Evolutionary conservation across 2,113 vertebrate species (phyloP).

Genomic region (Misgurnus anguillicaudatus): DNA sequence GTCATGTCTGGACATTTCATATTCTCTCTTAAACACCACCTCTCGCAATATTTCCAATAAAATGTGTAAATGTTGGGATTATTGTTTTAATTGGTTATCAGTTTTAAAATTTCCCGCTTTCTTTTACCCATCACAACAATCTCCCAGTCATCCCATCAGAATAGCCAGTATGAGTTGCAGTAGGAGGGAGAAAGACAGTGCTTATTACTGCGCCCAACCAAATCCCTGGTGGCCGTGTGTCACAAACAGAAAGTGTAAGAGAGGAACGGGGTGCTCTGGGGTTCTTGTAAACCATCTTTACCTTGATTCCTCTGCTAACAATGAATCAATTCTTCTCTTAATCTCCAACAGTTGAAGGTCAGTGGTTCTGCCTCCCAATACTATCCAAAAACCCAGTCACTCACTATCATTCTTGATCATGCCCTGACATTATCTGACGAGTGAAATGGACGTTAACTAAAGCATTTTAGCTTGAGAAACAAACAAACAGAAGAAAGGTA

Average conservation of each 20-base stretch:
- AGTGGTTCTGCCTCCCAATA: neutral
- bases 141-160: neutral
- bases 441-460: neutral
- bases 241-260: neutral
- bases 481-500: too few relatives aligned
- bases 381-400: neutral
- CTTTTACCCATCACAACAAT: too few relatives aligned
- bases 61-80: too few relatives aligned
- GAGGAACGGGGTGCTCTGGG: conserved; percentile 7
- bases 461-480: too few relatives aligned
- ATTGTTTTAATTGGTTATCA: too few relatives aligned
- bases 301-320: neutral
- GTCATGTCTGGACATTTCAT: too few relatives aligned
- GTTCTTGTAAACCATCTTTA: conserved; percentile 22
- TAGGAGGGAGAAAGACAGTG: neutral
- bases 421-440: conserved; percentile 3
- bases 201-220: neutral
- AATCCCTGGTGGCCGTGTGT: conserved; percentile 12
- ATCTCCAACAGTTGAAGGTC: conserved; percentile 7
- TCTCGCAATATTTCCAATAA: too few relatives aligned
- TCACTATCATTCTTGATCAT: neutral
- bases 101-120: too few relatives aligned
- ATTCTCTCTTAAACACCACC: too few relatives aligned
- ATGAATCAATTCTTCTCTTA: neutral
- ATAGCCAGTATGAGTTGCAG: neutral